Base-by-base conservation (phyloP, 2,797 vertebrate species). In the Chrysolophus pictus region DNA sequence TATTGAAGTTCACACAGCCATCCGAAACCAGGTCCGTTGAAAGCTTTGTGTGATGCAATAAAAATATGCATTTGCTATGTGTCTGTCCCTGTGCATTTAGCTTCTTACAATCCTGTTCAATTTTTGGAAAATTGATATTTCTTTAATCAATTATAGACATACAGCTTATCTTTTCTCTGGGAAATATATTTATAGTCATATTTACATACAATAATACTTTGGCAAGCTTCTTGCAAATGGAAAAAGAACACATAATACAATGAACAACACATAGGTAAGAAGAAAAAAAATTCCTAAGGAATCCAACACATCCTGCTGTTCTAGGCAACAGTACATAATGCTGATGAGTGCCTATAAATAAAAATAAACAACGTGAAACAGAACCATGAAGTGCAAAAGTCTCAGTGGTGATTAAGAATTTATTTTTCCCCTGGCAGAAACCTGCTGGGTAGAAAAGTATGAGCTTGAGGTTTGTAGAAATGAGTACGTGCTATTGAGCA, bases 291-390 rank as follows among this genome's bases (percentile, higher is more conserved):
- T 5, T 14, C 47, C 37, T 78, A 59, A 72, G 31, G 23, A 60
- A 79, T 70, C 37, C 44, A 94, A 87, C 31, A 88, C 79, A 89
- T 83, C 53, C 44, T 82, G 47, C 77, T 90, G 39, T 85, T 91
- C 39, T 64, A 95, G 76, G 67, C 31, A 91, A 72, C 41, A 44
- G n/a, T 26, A 63, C 42, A 44, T 94, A 82, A 92, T 58, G 41
- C 47, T 88, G 82, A 89, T 88, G 68, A 89, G 18, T 49, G 31
- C 12, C 47, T 94, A 88, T 71, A 93, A 88, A 92, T 91, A 93
- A 95, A 93, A 95, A 69, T 63, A 92, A 92, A 86, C 49, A 79
- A 87, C 0, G 2, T 73, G 74, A 81, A 77, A 33, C 16, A 67
- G 92, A 89, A 79, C 56, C 81, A 60, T 51, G 42, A n/a, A 13